Conservation (phyloP, 2,113 vertebrate genomes). For the Lophotis ruficrista region DNA sequence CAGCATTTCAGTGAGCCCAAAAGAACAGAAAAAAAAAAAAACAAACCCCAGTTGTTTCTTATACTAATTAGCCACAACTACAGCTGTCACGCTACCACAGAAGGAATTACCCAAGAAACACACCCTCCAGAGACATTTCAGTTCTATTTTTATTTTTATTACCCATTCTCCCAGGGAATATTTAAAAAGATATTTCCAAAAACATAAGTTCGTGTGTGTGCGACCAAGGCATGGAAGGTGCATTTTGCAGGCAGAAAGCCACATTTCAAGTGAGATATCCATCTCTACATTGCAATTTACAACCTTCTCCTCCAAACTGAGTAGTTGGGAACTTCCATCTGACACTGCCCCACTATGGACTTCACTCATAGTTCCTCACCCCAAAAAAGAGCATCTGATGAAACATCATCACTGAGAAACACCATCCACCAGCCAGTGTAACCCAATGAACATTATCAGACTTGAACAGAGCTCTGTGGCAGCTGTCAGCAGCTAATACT, state of each 20-base stretch:
- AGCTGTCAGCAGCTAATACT: neutral
- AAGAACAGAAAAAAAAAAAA: neutral
- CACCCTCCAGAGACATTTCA: neutral
- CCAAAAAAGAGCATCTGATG: neutral
- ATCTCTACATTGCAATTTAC: neutral
- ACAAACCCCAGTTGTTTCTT: rapidly evolving
- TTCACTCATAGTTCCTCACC: neutral
- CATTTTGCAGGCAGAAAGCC: neutral
- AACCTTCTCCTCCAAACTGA: neutral
- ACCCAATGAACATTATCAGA: rapidly evolving
- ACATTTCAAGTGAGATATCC: neutral
- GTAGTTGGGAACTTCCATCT: neutral
- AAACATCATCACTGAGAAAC: neutral
- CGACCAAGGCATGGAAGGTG: neutral
- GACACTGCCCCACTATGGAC: too few relatives aligned
- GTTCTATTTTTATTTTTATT: neutral
- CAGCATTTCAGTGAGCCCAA: neutral
- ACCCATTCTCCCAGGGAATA: neutral
- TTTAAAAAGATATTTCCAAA: neutral
- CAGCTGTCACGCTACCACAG: neutral
- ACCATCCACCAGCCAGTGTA: neutral
- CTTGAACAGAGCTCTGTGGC: neutral
- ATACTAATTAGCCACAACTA: neutral
- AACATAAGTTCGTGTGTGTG: rapidly evolving
- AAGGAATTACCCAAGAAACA: neutral